A percentile compares a stretch with the other conserved stretches of the same genome.
phyloP scores from a whole-genome alignment of 2,888 invertebrate genomes.

The Euphydryas editha region DNA sequence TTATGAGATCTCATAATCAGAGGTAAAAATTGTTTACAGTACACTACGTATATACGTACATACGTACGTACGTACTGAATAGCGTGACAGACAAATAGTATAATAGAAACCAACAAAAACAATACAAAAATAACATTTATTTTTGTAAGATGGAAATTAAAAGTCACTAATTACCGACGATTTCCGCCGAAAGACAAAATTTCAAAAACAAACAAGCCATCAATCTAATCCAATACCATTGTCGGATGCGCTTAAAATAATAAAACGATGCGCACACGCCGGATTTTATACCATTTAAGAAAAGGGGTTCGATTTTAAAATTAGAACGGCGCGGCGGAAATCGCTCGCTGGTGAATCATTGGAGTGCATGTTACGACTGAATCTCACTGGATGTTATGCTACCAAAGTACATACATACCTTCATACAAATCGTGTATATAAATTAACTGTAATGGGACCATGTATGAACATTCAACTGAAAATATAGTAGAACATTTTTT shows the following conservation, averaged over 20 bases:
- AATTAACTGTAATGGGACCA: neutral
- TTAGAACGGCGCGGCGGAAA: constrained; percentile 78
- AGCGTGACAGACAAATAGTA: neutral
- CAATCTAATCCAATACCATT: constrained; percentile 44
- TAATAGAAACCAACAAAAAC: neutral
- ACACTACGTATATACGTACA: no score
- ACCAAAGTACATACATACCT: constrained; percentile 15
- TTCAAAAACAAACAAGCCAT: constrained; percentile 37
- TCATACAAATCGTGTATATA: neutral
- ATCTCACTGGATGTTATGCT: constrained; percentile 23
- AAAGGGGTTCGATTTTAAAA: constrained; percentile 75
- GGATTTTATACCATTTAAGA: constrained; percentile 75
- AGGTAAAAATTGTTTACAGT: no score
- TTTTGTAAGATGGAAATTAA: neutral
- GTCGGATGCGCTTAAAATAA: constrained; percentile 69
- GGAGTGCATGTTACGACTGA: constrained; percentile 29
- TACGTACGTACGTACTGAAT: no score
- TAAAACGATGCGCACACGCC: constrained; percentile 71
- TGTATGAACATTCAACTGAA: no score
- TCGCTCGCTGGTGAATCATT: constrained; percentile 72
- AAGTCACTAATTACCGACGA: constrained; percentile 8
- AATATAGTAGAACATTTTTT: no score
- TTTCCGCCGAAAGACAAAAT: constrained; percentile 36
- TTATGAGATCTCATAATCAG: no score
- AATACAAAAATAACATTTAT: neutral